Percentiles rank a stretch among this genome's conserved stretches.
phyloP scores from a whole-genome alignment of 2,888 invertebrate species.

The Dicyrtoma fusca region DNA sequence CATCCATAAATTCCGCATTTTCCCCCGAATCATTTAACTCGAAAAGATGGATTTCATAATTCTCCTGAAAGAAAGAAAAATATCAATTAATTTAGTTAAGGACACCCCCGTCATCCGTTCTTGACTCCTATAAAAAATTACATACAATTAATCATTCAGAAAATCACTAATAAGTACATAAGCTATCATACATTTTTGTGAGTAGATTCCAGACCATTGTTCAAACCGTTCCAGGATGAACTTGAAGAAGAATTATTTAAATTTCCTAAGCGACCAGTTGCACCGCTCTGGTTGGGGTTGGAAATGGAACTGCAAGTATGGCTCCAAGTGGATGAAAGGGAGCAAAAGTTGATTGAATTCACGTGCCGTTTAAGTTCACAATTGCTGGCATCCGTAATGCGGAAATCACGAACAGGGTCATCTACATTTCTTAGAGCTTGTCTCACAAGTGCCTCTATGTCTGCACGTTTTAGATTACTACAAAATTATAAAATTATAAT shows the following conservation, averaged over 20 bases:
- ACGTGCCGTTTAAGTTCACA: slow-evolving; percentile 21
- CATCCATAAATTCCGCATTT: slow-evolving; percentile 62
- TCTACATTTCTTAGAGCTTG: neutral
- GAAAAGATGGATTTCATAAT: slow-evolving; percentile 34
- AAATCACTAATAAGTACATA: neutral
- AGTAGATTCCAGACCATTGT: neutral
- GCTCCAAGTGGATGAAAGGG: slow-evolving; percentile 6
- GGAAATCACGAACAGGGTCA: slow-evolving; percentile 5
- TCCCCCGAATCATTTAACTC: slow-evolving; percentile 49
- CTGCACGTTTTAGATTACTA: slow-evolving; percentile 33
- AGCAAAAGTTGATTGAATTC: slow-evolving; percentile 25
- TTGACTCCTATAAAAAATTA: too few species aligned
- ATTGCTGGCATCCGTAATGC: neutral
- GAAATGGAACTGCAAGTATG: too few species aligned
- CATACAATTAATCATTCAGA: neutral
- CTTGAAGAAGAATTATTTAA: neutral
- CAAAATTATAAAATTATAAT: neutral
- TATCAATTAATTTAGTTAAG: too few species aligned
- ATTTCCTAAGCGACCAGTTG: too few species aligned
- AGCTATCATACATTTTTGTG: neutral
- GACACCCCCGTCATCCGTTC: too few species aligned
- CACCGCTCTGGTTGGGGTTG: too few species aligned
- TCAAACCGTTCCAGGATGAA: neutral
- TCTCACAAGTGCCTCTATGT: slow-evolving; percentile 16
- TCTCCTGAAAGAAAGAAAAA: too few species aligned